Base-by-base conservation (phyloP, 2,113 vertebrate species). In the Strix aluco region DNA sequence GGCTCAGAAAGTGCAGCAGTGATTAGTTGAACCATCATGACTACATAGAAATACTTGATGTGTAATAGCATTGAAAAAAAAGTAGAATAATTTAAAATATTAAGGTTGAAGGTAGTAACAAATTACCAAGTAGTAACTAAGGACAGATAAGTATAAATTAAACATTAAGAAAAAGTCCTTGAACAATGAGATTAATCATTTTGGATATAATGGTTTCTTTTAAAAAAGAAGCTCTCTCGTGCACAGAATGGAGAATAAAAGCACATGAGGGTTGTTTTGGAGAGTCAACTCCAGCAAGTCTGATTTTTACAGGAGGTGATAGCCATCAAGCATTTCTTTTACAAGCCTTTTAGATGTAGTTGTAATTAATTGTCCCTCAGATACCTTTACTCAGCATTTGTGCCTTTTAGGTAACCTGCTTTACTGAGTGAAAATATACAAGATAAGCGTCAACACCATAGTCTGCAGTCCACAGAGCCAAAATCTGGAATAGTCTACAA, bases 111-210 rank as follows among this genome's bases (percentile, higher is more conserved):
- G 72, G 49, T 51, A 90, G 73, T 90, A 81, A 92, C 59, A 94
- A 94, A 92, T 96, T 95, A 74, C 79, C 44, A 72, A 90, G 65
- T 54, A 81, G 72, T 91, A 95, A 81, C 67, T 71, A 62, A 91
- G 32, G 87, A 85, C 86, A 87, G 71, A 57, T 58, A 86, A 47
- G 69, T 83, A 88, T 94, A 96, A 97, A 97, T 97, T 92, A 94
- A 91, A 88, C 65, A 79, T 91, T 75, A 78, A 66, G 79, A 79
- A 75, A 86, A 86, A 82, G 70, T 51, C 67, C 54, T 87, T 74
- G 58, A 72, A 87, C 70, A 93, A 75, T 81, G 85, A 90, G 69
- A 92, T 95, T 29, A 95, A 93, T 96, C 30, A 83, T 95, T 94
- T 93, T 92, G 73, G 26, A 59, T 85, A n/a, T 81, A 96, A 84